Conservation (phyloP, 2,797 vertebrate species). For the Naso thynnoides region DNA sequence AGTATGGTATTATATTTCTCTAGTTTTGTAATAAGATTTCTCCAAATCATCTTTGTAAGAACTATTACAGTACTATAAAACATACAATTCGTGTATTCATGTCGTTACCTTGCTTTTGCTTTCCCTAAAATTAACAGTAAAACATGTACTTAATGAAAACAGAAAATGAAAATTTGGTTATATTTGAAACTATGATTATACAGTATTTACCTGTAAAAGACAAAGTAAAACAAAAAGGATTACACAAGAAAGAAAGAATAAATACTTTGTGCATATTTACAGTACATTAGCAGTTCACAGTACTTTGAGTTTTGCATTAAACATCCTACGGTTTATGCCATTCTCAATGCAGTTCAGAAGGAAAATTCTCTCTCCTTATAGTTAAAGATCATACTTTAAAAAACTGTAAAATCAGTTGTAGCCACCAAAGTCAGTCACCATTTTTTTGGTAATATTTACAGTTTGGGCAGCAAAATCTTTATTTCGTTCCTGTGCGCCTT, state of each 20-base stretch:
- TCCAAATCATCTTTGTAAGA: background rate
- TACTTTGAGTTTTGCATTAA: background rate
- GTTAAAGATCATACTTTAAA: background rate
- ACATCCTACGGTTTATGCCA: background rate
- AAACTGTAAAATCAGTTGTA: background rate
- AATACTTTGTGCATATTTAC: constrained; percentile 7
- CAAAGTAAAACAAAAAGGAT: background rate
- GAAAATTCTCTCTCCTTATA: background rate
- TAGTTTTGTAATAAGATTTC: background rate
- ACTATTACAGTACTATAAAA: background rate
- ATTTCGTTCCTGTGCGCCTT: constrained; percentile 49
- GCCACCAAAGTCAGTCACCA: constrained; percentile 4
- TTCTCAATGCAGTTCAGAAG: background rate
- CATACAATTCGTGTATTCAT: background rate
- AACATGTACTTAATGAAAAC: too few relatives aligned
- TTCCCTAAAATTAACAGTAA: background rate
- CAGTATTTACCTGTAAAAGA: background rate
- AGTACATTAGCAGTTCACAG: background rate
- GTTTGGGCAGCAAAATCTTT: constrained; percentile 5
- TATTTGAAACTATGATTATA: background rate
- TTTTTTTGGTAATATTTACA: background rate
- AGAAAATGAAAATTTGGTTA: too few relatives aligned
- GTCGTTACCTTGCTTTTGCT: background rate
- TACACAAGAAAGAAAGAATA: background rate
- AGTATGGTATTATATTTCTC: background rate